Percentiles rank a stretch among this genome's conserved stretches.
phyloP scores from a whole-genome alignment of 2,113 vertebrate genomes.

The Clinocottus analis region DNA sequence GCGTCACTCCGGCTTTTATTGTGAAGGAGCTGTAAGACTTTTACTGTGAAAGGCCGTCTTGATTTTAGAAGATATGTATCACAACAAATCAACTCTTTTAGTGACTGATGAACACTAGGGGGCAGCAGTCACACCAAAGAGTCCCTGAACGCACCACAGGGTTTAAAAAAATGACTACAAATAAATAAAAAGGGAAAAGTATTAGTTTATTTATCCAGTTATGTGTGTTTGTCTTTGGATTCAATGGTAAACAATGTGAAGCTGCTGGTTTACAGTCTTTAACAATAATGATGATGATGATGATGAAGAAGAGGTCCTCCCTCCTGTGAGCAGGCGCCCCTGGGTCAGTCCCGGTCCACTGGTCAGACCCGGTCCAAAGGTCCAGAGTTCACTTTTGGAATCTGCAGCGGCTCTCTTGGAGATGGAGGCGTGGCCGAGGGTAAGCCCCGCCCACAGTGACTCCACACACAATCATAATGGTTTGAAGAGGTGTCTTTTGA shows the following conservation, averaged over 20 bases:
- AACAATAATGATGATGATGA: not conserved
- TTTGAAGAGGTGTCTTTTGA: no score
- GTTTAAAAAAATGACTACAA: no score
- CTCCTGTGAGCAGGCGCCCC: constrained; percentile 32
- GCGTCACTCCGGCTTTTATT: not conserved
- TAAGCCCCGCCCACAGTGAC: constrained; percentile 34
- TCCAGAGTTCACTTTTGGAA: constrained; percentile 58
- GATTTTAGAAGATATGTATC: no score
- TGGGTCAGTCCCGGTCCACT: constrained; percentile 45
- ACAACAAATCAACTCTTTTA: no score
- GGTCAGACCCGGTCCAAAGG: constrained; percentile 39
- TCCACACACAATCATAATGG: no score
- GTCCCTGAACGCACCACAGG: no score
- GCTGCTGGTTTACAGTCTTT: not conserved
- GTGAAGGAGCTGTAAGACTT: not conserved
- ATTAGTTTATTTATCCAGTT: not conserved
- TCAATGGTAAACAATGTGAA: not conserved
- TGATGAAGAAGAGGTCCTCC: not conserved
- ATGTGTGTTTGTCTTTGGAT: not conserved
- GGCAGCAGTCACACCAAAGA: no score
- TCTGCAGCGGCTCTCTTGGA: not conserved
- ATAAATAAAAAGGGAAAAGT: not conserved
- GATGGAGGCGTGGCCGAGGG: constrained; percentile 54
- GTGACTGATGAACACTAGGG: no score
- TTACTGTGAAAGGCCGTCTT: not conserved